Evolutionary conservation across 2,888 invertebrate genomes (phyloP), one percentile per base, ranked within the genome.

Genomic region (Melangyna quadrimaculata): DNA sequence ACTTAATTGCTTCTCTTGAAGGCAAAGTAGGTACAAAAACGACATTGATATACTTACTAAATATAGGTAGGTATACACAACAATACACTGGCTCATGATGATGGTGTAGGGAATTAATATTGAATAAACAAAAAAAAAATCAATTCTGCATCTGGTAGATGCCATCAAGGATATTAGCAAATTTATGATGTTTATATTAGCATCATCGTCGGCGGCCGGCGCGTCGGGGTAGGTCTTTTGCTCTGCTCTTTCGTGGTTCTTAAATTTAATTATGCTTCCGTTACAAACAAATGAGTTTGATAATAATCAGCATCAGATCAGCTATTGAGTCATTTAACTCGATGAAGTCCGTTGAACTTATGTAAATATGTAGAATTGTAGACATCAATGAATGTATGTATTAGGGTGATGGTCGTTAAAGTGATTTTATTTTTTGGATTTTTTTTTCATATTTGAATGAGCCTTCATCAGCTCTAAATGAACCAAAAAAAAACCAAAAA

Each of bases 1-100:
- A 77, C 53, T 73, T 81, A 86, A 86, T 86, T 86, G 81, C 77
- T 78, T 73, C 70, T 78, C 70, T 61, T 53, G 29, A 72, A 72
- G 72, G 59, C 43, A 27, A 37, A 74, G 48, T 72, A 75, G n/a
- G n/a, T n/a, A n/a, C n/a, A n/a, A 19, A 17, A 29, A 35, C 37
- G 53, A 70, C 53, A 70, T 37, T 35, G 67, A 35, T 51, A 51
- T 48, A 43, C 63, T 19, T 59, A 14, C 37, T 17, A 24, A 22
- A 63, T 27, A 48, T 48, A 48, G 48, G 14, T n/a, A 40, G 0
- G 29, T 32, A 57, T 35, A 2, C 10, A 14, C 24, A n/a, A 24
- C 14, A 2, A 14, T 51, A 51, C n/a, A 8, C 14, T 57, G 32
- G 19, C 22, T 22, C 22, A 37, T 59, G 59, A 32, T 17, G 27